These are phyloP conservation scores for Trachythela sp. DNA, from an alignment of 64 coral and sea anemone genomes.

Conservation along the genomic window DNA sequence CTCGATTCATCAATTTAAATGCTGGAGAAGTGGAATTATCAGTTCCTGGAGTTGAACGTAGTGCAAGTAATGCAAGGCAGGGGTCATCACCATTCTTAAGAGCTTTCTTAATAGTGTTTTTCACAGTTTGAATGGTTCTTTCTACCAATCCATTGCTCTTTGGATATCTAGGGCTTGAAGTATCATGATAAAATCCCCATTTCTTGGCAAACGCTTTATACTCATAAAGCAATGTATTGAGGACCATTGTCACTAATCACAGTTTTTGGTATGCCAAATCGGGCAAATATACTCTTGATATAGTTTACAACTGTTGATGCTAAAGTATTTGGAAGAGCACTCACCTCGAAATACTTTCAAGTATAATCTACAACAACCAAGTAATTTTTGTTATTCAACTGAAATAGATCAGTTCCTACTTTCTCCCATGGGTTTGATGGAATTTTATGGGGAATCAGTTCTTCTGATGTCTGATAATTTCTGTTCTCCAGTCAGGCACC, in stretches of 20 bases:
- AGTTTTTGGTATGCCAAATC: conserved; percentile 35
- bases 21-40: background rate
- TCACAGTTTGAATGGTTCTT: background rate
- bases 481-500: background rate
- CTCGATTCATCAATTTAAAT: background rate
- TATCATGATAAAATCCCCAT: conserved; percentile 10
- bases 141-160: conserved; percentile 15
- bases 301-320: background rate
- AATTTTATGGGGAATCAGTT: conserved; percentile 24
- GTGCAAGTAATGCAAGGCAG: background rate
- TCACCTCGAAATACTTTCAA: too few relatives aligned
- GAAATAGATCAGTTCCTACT: conserved; percentile 19
- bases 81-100: background rate
- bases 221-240: background rate
- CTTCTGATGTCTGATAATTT: conserved; percentile 19
- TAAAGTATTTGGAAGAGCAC: too few relatives aligned
- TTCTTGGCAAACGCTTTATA: background rate
- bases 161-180: conserved; percentile 14
- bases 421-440: conserved; percentile 34
- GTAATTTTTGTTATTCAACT: too few relatives aligned
- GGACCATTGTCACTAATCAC: conserved; percentile 20
- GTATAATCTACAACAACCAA: too few relatives aligned
- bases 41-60: background rate
- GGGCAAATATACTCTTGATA: conserved; percentile 28
- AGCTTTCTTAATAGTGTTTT: background rate